Conservation (phyloP, 2,888 invertebrate species). For the Timema cristinae region DNA sequence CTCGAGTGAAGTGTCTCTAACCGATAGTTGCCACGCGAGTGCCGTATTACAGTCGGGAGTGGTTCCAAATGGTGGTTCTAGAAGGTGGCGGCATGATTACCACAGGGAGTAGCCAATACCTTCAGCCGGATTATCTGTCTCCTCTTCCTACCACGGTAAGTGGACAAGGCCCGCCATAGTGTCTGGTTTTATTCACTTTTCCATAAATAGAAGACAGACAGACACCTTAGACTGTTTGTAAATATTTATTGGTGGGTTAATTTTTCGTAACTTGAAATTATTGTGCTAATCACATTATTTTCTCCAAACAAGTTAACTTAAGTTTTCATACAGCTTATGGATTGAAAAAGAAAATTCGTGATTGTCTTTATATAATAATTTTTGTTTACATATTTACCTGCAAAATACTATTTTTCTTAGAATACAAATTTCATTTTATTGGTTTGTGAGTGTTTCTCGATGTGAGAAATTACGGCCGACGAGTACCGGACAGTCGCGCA, state of each 20-base stretch:
- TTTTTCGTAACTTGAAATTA: too few species aligned
- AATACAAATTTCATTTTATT: too few species aligned
- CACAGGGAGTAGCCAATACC: slow-evolving; percentile 69
- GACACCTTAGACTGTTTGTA: too few species aligned
- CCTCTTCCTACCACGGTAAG: slow-evolving; percentile 94
- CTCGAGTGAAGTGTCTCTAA: neutral
- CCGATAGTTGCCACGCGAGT: slow-evolving; percentile 22
- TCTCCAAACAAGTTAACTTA: too few species aligned
- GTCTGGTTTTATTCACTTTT: too few species aligned
- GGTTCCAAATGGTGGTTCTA: slow-evolving; percentile 77
- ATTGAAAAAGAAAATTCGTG: too few species aligned
- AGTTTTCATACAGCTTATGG: too few species aligned
- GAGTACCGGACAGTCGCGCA: neutral
- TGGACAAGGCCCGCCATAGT: slow-evolving; percentile 37
- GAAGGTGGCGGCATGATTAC: slow-evolving; percentile 74
- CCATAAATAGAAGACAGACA: neutral
- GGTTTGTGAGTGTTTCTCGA: too few species aligned
- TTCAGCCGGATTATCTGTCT: slow-evolving; percentile 93
- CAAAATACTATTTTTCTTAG: too few species aligned
- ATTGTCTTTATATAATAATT: too few species aligned
- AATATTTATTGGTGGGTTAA: neutral
- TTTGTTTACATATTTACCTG: too few species aligned
- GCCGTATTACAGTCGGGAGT: slow-evolving; percentile 21
- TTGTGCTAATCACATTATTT: too few species aligned
- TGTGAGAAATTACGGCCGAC: neutral